These are phyloP conservation scores for Pantelozetes paolii DNA, from an alignment of 2,888 invertebrate genomes.

Conservation along the genomic window DNA sequence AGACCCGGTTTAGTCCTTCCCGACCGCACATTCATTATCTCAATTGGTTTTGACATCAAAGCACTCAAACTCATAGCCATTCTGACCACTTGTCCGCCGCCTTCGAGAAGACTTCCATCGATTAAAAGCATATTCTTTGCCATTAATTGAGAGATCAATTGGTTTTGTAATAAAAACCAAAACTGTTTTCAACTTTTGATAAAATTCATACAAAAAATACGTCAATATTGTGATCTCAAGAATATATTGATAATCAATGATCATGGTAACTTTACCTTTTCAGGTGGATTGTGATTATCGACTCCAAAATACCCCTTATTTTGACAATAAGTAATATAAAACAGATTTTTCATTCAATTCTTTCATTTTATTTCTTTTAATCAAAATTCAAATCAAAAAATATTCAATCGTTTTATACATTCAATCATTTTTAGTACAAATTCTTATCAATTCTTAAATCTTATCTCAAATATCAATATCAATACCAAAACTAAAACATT, in stretches of 20 bases:
- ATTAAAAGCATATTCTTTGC: constrained; percentile 36
- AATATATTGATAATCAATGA: too few species aligned
- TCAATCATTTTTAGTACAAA: not conserved
- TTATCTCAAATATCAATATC: too few species aligned
- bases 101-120: constrained; percentile 45
- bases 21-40: constrained; percentile 72
- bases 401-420: not conserved
- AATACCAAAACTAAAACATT: too few species aligned
- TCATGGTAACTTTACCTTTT: too few species aligned
- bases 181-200: too few species aligned
- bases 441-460: too few species aligned
- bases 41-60: constrained; percentile 66
- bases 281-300: too few species aligned
- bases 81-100: constrained; percentile 81
- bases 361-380: not conserved
- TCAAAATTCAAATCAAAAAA: not conserved
- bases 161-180: not conserved
- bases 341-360: not conserved
- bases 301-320: too few species aligned
- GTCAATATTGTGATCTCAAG: too few species aligned
- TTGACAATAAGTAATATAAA: not conserved
- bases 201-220: too few species aligned
- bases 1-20: constrained; percentile 76
- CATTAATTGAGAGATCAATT: not conserved
- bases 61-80: constrained; percentile 74